A percentile compares a stretch with the other conserved stretches of the same genome.
phyloP scores from a whole-genome alignment of 2,797 vertebrate genomes.

The Enteromius viviparus region DNA sequence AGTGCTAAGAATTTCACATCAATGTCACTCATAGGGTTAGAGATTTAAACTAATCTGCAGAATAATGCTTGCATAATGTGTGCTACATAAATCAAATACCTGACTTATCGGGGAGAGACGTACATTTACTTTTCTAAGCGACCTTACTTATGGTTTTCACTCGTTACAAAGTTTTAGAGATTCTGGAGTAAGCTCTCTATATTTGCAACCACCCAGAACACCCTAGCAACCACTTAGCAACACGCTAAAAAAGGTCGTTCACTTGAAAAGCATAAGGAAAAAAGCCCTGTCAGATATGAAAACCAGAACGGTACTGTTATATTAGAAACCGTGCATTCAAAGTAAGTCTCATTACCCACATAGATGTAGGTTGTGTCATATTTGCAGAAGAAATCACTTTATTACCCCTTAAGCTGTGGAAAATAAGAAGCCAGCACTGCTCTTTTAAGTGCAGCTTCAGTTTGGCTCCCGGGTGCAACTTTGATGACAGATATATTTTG shows the following conservation, averaged over 20 bases:
- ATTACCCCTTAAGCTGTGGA: constrained; percentile 21
- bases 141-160: background rate
- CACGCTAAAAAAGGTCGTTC: background rate
- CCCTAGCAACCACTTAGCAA: background rate
- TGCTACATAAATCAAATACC: background rate
- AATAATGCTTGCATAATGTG: background rate
- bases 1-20: background rate
- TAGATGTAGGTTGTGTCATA: constrained; percentile 18
- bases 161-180: background rate
- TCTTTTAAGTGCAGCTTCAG: constrained; percentile 24
- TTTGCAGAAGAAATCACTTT: constrained; percentile 7
- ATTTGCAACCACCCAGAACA: background rate
- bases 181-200: background rate
- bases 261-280: background rate
- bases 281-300: background rate
- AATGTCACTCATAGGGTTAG: background rate
- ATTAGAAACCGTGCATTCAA: constrained; percentile 37
- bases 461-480: constrained; percentile 12
- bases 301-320: background rate
- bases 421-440: constrained; percentile 31
- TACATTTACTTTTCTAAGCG: background rate
- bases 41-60: background rate
- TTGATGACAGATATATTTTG: constrained; percentile 24
- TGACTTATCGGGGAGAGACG: background rate
- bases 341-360: constrained; percentile 34